Conservation (phyloP, 2,113 vertebrate genomes). For the Manacus vitellinus region DNA sequence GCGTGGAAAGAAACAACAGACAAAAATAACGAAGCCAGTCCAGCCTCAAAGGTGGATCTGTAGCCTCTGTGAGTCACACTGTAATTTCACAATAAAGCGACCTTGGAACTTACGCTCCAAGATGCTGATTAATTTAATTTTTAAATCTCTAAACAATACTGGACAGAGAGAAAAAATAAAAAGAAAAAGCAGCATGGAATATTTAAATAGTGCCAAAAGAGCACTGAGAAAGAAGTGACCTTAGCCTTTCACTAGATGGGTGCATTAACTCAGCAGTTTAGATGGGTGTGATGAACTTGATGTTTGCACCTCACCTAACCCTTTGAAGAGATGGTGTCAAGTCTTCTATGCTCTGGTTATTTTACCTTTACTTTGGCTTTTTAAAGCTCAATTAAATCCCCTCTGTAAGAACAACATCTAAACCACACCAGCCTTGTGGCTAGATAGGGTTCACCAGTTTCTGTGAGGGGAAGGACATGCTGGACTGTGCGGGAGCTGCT, state of each 20-base stretch:
- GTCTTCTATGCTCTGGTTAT: background rate
- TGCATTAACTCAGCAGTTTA: background rate
- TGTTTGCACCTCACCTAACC: background rate
- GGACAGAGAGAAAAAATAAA: background rate
- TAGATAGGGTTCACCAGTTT: background rate
- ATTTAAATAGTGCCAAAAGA: background rate
- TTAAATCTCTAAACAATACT: conserved; percentile 20
- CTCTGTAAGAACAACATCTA: background rate
- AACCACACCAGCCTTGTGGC: background rate
- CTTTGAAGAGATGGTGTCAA: background rate
- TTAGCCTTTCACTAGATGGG: background rate
- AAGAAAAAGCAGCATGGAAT: background rate
- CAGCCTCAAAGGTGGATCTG: conserved; percentile 1
- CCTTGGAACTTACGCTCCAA: background rate
- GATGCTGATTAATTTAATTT: conserved; percentile 32
- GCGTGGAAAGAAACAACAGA: background rate
- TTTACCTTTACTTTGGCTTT: background rate
- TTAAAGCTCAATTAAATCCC: background rate
- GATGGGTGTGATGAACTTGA: background rate
- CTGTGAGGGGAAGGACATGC: background rate
- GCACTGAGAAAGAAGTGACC: background rate
- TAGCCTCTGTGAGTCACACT: conserved; percentile 29
- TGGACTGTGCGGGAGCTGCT: background rate
- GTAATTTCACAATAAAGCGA: conserved; percentile 45
- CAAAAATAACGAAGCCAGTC: conserved; percentile 24